Percentiles rank a stretch among this genome's conserved stretches.
These are phyloP conservation scores for Macrotis lagotis DNA, from an alignment of 2,113 vertebrate genomes.

Conservation along the genomic window DNA sequence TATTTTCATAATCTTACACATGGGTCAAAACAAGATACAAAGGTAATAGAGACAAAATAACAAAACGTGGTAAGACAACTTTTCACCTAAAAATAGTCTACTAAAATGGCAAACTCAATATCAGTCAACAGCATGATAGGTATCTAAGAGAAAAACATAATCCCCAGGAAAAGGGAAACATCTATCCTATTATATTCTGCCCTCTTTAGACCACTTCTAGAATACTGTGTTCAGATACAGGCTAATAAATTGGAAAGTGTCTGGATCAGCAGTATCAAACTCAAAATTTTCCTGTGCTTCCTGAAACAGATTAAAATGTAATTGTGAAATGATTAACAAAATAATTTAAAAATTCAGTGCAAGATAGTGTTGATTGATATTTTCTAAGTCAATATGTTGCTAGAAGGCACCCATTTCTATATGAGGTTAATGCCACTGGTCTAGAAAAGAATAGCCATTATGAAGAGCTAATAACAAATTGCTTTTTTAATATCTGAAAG, in stretches of 20 bases:
- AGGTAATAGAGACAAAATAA: no score
- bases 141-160: background rate
- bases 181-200: background rate
- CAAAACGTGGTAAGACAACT: background rate
- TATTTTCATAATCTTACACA: background rate
- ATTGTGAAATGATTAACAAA: background rate
- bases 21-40: background rate
- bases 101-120: background rate
- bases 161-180: background rate
- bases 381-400: background rate
- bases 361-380: background rate
- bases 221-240: background rate
- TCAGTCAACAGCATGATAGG: background rate
- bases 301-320: background rate
- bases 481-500: background rate
- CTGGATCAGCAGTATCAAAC: background rate
- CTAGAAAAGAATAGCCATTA: background rate
- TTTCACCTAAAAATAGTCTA: background rate
- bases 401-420: background rate
- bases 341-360: background rate
- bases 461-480: background rate
- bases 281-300: background rate
- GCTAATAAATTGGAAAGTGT: background rate
- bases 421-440: background rate
- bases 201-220: background rate